phyloP scores from a whole-genome alignment of 2,113 vertebrate species.

The Dascyllus trimaculatus region DNA sequence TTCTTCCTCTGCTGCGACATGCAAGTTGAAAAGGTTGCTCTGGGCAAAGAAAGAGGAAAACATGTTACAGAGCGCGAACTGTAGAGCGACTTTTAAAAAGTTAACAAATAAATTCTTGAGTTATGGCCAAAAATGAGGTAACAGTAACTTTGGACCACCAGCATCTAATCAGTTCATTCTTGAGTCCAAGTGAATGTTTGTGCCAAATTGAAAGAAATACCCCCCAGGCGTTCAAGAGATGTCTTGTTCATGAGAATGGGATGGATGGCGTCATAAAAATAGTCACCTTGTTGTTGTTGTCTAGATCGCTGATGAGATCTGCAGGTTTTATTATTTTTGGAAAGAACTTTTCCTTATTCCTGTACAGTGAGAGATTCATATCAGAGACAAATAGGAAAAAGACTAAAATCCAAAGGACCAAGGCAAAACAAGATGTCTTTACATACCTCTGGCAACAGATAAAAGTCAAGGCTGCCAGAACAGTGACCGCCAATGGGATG shows the following conservation, averaged over 20 bases:
- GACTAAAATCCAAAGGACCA: rapidly evolving
- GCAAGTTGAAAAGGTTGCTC: conserved; percentile 9
- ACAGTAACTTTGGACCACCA: too few species aligned
- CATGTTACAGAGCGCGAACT: not conserved
- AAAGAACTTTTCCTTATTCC: conserved; percentile 45
- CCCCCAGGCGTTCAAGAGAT: too few species aligned
- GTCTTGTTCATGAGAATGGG: too few species aligned
- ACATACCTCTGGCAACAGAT: conserved; percentile 58
- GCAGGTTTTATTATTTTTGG: conserved; percentile 59
- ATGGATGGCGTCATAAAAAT: too few species aligned
- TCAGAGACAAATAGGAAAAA: not conserved
- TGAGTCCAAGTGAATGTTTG: too few species aligned
- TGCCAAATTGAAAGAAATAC: too few species aligned
- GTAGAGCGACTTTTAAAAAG: too few species aligned
- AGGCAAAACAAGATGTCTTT: not conserved
- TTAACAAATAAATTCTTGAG: too few species aligned
- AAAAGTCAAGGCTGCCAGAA: not conserved
- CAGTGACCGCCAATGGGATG: conserved; percentile 36
- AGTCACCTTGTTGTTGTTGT: conserved; percentile 66
- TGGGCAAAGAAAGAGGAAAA: conserved; percentile 7
- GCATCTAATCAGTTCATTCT: too few species aligned
- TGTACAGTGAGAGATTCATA: conserved; percentile 9
- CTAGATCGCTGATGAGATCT: conserved; percentile 55
- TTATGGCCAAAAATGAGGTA: too few species aligned
- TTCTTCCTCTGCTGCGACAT: conserved; percentile 12